phyloP scores from a whole-genome alignment of 2,797 vertebrate genomes.

The Alauda arvensis region DNA sequence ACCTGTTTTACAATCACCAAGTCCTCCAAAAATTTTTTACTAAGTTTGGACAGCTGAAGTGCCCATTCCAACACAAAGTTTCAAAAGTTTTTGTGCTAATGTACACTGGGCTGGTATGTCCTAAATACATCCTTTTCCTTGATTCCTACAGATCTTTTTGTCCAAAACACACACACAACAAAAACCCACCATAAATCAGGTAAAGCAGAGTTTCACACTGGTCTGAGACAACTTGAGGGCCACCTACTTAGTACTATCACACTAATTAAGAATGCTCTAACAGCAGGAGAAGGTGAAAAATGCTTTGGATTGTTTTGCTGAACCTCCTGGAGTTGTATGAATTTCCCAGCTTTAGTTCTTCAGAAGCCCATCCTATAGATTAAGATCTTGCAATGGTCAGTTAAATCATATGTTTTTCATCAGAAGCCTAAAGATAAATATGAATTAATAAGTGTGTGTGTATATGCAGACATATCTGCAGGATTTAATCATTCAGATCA shows the following conservation, averaged over 20 bases:
- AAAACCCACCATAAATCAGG: background rate
- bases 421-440: constrained; percentile 28
- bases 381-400: constrained; percentile 9
- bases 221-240: background rate
- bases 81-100: background rate
- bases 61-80: fast-evolving
- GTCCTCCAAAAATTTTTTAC: fast-evolving
- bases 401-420: constrained; percentile 20
- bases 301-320: background rate
- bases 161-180: background rate
- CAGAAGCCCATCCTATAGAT: background rate
- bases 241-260: background rate
- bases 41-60: fast-evolving
- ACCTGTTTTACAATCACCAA: background rate
- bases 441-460: background rate
- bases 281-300: background rate
- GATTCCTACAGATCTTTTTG: background rate
- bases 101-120: fast-evolving
- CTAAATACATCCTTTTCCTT: background rate
- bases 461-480: background rate
- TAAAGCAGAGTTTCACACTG: background rate
- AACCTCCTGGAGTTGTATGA: background rate
- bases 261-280: background rate
- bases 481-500: constrained; percentile 25
- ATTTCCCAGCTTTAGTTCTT: background rate